Percentiles rank a stretch among this genome's conserved stretches.
phyloP scores from a whole-genome alignment of 2,888 invertebrate genomes.

The Phasia obesa region DNA sequence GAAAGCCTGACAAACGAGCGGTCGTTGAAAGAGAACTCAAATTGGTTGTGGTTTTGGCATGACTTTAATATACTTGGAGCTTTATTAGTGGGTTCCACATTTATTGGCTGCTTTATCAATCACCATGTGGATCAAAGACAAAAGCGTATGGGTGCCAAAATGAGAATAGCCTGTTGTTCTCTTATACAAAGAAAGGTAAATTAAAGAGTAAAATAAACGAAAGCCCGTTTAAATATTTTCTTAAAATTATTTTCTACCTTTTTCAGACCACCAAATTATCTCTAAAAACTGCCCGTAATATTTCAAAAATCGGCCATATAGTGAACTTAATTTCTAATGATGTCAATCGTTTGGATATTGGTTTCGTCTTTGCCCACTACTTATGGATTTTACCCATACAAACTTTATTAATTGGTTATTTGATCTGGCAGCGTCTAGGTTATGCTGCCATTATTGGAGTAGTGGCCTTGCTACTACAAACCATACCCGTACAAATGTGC shows the following conservation, averaged over 20 bases:
- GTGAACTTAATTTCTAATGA: conserved; percentile 97
- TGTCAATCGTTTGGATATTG: conserved; percentile 94
- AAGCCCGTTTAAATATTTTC: background rate
- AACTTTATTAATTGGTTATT: conserved; percentile 86
- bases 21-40: background rate
- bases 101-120: conserved; percentile 78
- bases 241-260: conserved; percentile 4
- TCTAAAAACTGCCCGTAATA: conserved; percentile 87
- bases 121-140: conserved; percentile 82
- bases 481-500: conserved; percentile 91
- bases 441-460: conserved; percentile 90
- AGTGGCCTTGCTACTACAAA: conserved; percentile 88
- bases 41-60: conserved; percentile 75
- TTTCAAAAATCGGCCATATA: conserved; percentile 91
- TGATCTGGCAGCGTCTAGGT: conserved; percentile 90
- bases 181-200: conserved; percentile 87
- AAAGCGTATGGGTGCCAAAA: conserved; percentile 84
- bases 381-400: conserved; percentile 93
- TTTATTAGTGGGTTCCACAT: conserved; percentile 78
- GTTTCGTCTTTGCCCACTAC: conserved; percentile 91
- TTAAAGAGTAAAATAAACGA: background rate
- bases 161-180: conserved; percentile 87
- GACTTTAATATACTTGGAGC: conserved; percentile 79
- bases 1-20: background rate
- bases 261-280: conserved; percentile 87